Evolutionary conservation across 2,797 vertebrate genomes (phyloP).

Genomic region (Holocentrus rufus): DNA sequence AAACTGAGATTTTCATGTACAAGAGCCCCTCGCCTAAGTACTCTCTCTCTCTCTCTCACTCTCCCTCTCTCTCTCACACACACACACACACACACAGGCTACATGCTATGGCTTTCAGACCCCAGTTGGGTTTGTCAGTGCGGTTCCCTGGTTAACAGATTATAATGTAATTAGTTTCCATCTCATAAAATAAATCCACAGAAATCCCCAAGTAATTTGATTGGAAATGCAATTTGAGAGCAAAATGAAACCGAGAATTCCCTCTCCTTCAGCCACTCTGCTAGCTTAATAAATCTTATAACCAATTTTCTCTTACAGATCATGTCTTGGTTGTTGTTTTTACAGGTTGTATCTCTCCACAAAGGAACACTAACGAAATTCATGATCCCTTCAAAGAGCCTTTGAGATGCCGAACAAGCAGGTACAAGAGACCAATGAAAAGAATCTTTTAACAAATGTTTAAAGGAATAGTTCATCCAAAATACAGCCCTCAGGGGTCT

Average conservation of each 20-base stretch:
- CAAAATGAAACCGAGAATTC: conserved; percentile 38
- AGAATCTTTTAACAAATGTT: no score
- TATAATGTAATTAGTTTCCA: conserved; percentile 59
- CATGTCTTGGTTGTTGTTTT: background rate
- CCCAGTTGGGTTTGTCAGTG: conserved; percentile 8
- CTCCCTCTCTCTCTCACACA: background rate
- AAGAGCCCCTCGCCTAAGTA: background rate
- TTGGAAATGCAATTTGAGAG: conserved; percentile 42
- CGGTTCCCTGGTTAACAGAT: conserved; percentile 46
- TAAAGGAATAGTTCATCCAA: no score
- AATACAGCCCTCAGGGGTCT: no score
- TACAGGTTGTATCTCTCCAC: background rate
- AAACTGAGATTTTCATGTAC: no score
- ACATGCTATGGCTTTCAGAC: conserved; percentile 37
- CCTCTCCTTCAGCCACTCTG: conserved; percentile 28
- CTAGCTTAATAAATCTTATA: conserved; percentile 15
- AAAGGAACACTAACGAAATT: no score
- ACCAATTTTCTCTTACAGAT: conserved; percentile 11
- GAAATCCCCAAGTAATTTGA: conserved; percentile 60
- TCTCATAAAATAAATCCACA: conserved; percentile 60
- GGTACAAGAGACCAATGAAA: no score
- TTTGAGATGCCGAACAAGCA: no score
- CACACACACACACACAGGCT: conserved; percentile 4
- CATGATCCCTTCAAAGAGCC: no score
- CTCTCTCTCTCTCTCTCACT: background rate